These are phyloP conservation scores for Halisarca cf. caerulea DNA, from an alignment of 37 sponge, comb jelly and placozoan genomes.

Conservation along the genomic window DNA sequence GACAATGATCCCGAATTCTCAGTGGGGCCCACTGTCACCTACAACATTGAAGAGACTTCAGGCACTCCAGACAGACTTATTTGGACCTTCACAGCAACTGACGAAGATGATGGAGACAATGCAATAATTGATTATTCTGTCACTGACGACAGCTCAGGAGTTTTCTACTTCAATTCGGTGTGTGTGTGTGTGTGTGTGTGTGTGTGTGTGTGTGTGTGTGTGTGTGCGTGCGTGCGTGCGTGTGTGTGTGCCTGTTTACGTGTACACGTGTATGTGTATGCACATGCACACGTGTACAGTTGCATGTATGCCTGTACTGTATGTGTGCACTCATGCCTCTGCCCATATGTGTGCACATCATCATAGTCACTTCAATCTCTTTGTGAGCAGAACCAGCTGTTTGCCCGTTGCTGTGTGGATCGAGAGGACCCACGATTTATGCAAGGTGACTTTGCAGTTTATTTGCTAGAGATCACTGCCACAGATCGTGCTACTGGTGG, in stretches of 20 bases:
- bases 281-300: too few species aligned
- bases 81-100: constrained; percentile 2
- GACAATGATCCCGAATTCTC: background rate
- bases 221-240: constrained; percentile 26
- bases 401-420: constrained; percentile 25
- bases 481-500: background rate
- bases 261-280: too few species aligned
- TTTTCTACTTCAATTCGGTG: constrained; percentile 6
- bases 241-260: too few species aligned
- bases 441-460: background rate
- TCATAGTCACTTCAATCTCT: too few species aligned
- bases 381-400: background rate
- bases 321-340: too few species aligned
- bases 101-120: background rate
- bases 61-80: background rate
- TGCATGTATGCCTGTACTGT: too few species aligned
- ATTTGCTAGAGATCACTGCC: background rate
- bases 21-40: background rate
- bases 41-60: background rate
- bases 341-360: too few species aligned
- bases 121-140: background rate
- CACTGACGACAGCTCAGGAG: background rate
- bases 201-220: constrained; percentile 38
- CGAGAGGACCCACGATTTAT: background rate
- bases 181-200: constrained; percentile 28